Evolutionary conservation across 2,113 vertebrate species (phyloP).

Genomic region (Azemiops feae): DNA sequence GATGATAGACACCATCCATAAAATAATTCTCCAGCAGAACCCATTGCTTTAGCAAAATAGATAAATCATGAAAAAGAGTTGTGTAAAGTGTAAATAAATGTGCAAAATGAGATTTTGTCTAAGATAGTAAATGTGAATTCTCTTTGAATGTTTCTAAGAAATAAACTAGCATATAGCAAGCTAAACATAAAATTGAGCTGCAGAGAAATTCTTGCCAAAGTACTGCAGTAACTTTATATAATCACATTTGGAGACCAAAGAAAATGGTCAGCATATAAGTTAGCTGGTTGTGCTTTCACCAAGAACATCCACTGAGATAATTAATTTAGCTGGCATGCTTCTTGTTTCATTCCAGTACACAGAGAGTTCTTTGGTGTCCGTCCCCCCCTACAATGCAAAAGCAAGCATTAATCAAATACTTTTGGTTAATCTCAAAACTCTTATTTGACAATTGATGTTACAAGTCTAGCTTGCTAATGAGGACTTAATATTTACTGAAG

Average conservation of each 20-base stretch:
- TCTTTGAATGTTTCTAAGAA: neutral
- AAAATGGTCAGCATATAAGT: constrained; percentile 16
- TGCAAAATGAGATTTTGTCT: neutral
- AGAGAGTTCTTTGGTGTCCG: neutral
- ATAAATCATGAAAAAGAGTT: neutral
- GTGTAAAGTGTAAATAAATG: neutral
- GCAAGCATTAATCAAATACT: neutral
- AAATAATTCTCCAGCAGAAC: neutral
- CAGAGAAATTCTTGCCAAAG: constrained; percentile 3
- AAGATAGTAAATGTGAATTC: neutral
- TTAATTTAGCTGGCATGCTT: constrained; percentile 8
- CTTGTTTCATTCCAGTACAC: neutral
- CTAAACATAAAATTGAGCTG: neutral
- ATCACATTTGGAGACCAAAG: constrained; percentile 33
- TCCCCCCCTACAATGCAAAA: neutral
- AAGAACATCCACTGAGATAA: constrained; percentile 20
- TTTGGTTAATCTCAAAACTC: neutral
- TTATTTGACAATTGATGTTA: constrained; percentile 24
- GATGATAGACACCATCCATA: neutral
- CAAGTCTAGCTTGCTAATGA: constrained; percentile 1
- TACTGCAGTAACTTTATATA: constrained; percentile 13
- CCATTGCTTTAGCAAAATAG: neutral
- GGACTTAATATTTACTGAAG: neutral
- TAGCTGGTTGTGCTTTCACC: constrained; percentile 14
- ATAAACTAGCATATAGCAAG: neutral